Base-by-base conservation (phyloP, 2,797 vertebrate genomes). In the Falco rusticolus region DNA sequence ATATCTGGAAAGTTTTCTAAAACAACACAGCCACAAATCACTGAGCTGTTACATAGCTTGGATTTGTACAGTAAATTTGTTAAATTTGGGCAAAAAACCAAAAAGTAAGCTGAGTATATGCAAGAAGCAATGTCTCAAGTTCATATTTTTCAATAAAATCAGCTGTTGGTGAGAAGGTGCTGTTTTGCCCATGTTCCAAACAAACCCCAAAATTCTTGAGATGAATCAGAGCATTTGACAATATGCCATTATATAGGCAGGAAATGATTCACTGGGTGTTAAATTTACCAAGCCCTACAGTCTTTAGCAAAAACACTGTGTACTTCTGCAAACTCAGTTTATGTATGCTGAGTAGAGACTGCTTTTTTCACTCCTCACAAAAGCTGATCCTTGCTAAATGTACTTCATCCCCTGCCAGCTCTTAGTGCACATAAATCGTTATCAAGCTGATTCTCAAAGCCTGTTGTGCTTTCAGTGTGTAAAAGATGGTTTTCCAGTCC, bases 121-220 rank as follows among this genome's bases (percentile, higher is more conserved):
- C 11, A 47, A 57, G 28, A 5, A 81, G 5, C 10, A 60, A 25
- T 10, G 57, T 6, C 0, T 3, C 0, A 6, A 8, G 15, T 31
- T 37, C 9, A 17, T 5, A 45, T 43, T 79, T 89, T 72, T 81
- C 26, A 48, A 24, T 16, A 48, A 74, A 64, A 53, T 37, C 31
- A 47, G 0, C 6, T 83, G 14, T 56, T 60, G 12, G 43, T 72
- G 29, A 69, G 34, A 83, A 66, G 10, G 8, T 57, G 22, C 5
- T 34, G 33, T 45, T 89, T 68, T 74, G 12, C 16, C 21, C 26
- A 12, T 1, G 0, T 51, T 66, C 10, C n/a, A 77, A 71, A 71
- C 16, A n/a, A 72, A 69, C 7, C 18, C 0, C 45, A 64, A 11
- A 72, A 51, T 64, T 37, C 8, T 60, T 60, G n/a, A 77, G 56